Evolutionary conservation across 1,140 invertebrate species (phyloP).

Genomic region (Nephotettix cincticeps): DNA sequence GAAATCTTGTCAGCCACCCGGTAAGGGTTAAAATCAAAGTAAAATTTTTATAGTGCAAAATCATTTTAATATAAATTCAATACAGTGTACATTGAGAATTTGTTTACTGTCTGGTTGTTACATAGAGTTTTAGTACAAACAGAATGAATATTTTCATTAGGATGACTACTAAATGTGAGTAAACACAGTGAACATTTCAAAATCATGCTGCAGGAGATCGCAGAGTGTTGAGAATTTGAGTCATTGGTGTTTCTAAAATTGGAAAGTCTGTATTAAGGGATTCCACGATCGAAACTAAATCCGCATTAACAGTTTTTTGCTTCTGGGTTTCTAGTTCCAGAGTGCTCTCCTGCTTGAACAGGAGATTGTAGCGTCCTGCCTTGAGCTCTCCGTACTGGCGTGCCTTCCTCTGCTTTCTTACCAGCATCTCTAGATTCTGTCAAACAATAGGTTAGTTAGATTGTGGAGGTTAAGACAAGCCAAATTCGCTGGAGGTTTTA

Average conservation of each 20-base stretch:
- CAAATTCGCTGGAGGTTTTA: no score
- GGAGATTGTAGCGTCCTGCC: constrained; percentile 49
- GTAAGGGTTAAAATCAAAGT: no score
- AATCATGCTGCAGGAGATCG: constrained; percentile 25
- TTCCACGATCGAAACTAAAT: constrained; percentile 54
- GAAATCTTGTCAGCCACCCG: no score
- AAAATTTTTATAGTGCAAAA: no score
- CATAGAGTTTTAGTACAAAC: no score
- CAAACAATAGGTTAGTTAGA: constrained; percentile 29
- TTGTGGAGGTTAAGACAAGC: no score
- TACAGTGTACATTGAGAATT: no score
- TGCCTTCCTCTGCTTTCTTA: constrained; percentile 59
- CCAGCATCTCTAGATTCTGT: constrained; percentile 59
- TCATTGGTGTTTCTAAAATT: constrained; percentile 30
- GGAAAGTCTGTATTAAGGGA: constrained; percentile 58
- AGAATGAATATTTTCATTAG: no score
- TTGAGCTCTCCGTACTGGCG: constrained; percentile 55
- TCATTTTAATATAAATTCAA: no score
- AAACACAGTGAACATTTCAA: no score
- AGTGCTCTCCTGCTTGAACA: constrained; percentile 49
- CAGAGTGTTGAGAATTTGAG: constrained; percentile 38
- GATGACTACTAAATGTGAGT: no score
- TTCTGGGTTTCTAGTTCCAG: constrained; percentile 52
- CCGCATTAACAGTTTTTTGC: constrained; percentile 51
- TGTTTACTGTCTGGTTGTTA: no score